Evolutionary conservation across 2,113 vertebrate species (phyloP), one percentile per base, ranked within the genome.

Genomic region (Nothocercus nigrocapillus): DNA sequence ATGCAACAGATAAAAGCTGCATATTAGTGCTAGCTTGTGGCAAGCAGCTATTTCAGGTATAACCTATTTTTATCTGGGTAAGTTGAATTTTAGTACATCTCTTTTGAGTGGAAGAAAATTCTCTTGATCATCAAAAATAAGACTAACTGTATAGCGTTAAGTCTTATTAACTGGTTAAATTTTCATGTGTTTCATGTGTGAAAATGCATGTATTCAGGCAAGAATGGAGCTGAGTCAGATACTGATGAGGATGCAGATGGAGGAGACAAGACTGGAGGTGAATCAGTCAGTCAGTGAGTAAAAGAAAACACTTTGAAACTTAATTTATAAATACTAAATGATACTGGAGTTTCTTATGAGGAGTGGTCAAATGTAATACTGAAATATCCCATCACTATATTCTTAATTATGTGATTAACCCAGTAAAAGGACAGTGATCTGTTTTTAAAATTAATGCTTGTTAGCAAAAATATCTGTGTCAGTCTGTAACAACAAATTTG

Each of bases 211-310:
- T 96, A 83, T 93, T 74, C 93, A 99, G 98, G 98, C 95, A 98
- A 98, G 89, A 96, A 96, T 92, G 97, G 97, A 91, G 87, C 96
- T 45, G 98, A 98, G 72, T 98, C 98, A 73, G 98, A 98, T 88
- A 93, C 98, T 91, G 98, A 98, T 70, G 98, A 98, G 81, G 98
- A 98, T 81, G 66, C 92, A 86, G 95, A 97, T 92, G 97, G 97
- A 86, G 93, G 74, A 93, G 86, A 79, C 86, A 98, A 98, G 97
- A 96, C 94, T 85, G 97, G 92, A 90, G 86, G 95, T 59, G 98
- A 98, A 91, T 89, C 97, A 92, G 89, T 98, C 94, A 98, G 96
- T 96, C 98, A 99, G 98, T 99, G 97, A 98, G 98, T 99, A 96
- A 91, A 97, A 97, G 92, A 88, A 85, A 84, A 81, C 42, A 22